phyloP scores from a whole-genome alignment of 2,797 vertebrate species.

The Hybognathus amarus region DNA sequence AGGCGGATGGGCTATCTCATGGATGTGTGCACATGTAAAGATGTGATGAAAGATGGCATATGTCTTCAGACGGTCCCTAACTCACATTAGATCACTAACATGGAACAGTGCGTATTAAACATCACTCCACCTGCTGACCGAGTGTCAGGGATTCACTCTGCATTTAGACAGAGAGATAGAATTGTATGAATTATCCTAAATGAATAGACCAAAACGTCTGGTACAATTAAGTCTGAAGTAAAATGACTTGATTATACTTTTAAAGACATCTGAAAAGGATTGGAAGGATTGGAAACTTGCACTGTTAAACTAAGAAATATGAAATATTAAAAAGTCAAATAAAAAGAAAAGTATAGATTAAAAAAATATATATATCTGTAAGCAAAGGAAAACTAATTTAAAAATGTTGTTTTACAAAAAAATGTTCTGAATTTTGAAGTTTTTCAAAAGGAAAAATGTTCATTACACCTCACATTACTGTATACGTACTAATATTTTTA shows the following conservation, averaged over 20 bases:
- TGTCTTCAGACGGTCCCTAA: constrained; percentile 33
- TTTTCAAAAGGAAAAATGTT: too few species aligned
- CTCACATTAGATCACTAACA: constrained; percentile 24
- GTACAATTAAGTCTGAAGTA: neutral
- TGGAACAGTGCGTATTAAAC: constrained; percentile 24
- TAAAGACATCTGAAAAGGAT: neutral
- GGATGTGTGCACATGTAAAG: constrained; percentile 2
- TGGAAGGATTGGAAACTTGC: neutral
- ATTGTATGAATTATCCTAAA: neutral
- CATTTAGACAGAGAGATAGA: constrained; percentile 18
- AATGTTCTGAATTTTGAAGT: neutral
- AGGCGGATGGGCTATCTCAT: neutral
- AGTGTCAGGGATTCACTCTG: constrained; percentile 1
- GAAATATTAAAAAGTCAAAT: neutral
- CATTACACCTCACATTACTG: too few species aligned
- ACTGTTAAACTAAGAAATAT: neutral
- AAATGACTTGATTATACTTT: neutral
- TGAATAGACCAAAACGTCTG: neutral
- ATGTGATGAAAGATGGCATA: constrained; percentile 45
- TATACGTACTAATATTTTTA: too few species aligned
- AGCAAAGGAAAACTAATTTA: neutral
- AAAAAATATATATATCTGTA: neutral
- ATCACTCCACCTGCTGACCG: constrained; percentile 21
- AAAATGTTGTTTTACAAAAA: neutral
- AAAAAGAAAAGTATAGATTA: neutral